Conservation (phyloP, 2,113 vertebrate species). For the Lasiurus borealis region DNA sequence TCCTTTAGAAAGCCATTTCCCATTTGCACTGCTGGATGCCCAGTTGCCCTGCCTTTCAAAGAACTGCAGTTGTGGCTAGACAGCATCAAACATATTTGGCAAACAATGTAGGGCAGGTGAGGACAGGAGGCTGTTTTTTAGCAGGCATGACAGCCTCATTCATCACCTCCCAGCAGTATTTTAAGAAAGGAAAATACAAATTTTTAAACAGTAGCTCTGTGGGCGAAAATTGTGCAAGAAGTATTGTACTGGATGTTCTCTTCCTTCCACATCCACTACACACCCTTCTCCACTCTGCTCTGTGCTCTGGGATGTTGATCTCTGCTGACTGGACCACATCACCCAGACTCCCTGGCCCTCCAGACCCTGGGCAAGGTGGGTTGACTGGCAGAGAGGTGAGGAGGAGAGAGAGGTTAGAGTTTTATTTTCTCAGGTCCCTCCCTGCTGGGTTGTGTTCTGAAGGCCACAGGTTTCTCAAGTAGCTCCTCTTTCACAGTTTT, state of each 20-base stretch:
- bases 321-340: not conserved
- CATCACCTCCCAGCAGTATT: not conserved
- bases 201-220: not conserved
- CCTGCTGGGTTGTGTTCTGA: not conserved
- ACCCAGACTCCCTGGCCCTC: not conserved
- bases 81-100: not conserved
- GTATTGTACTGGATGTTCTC: not conserved
- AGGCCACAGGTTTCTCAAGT: not conserved
- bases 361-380: not conserved
- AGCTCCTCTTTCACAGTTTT: not conserved
- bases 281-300: not conserved
- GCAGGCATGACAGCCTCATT: not conserved
- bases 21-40: not conserved
- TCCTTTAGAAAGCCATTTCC: not conserved
- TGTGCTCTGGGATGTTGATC: not conserved
- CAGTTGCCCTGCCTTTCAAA: not conserved
- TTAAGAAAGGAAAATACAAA: slow-evolving; percentile 27
- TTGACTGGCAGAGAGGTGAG: not conserved
- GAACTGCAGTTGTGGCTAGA: not conserved
- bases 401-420: not conserved
- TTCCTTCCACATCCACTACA: not conserved
- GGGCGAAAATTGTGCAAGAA: not conserved
- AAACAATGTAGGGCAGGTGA: not conserved
- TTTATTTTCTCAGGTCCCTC: not conserved
- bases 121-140: not conserved